These are phyloP conservation scores for Anthopleura sola DNA, from an alignment of 64 coral and sea anemone genomes.

Conservation along the genomic window DNA sequence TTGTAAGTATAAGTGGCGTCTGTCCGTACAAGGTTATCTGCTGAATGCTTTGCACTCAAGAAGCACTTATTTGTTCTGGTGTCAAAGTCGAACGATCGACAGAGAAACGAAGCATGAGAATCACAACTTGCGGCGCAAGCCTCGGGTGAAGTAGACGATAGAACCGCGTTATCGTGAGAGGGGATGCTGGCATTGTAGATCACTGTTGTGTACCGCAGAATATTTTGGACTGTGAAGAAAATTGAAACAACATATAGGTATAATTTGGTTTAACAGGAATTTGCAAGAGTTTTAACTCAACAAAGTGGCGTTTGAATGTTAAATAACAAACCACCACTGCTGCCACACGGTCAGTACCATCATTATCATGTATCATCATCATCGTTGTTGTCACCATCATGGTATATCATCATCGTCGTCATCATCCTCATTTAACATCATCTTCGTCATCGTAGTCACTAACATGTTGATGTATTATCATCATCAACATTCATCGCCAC, in stretches of 20 bases:
- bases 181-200: constrained; percentile 58
- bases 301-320: no score
- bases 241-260: neutral
- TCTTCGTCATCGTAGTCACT: no score
- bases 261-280: neutral
- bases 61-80: constrained; percentile 44
- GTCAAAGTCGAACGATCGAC: constrained; percentile 81
- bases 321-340: no score
- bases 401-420: neutral
- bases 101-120: constrained; percentile 49
- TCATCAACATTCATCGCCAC: no score
- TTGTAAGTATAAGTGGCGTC: neutral
- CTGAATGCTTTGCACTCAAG: constrained; percentile 50
- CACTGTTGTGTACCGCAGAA: constrained; percentile 10
- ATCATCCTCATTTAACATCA: neutral
- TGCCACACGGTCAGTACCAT: neutral
- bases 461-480: no score
- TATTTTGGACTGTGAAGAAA: constrained; percentile 37
- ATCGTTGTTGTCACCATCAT: neutral
- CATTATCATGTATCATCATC: neutral
- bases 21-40: constrained; percentile 2
- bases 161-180: constrained; percentile 14
- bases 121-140: constrained; percentile 43
- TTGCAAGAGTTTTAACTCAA: no score
- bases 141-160: constrained; percentile 30